Evolutionary conservation across 2,797 vertebrate species (phyloP).

Genomic region (Pseudomugil gertrudae): DNA sequence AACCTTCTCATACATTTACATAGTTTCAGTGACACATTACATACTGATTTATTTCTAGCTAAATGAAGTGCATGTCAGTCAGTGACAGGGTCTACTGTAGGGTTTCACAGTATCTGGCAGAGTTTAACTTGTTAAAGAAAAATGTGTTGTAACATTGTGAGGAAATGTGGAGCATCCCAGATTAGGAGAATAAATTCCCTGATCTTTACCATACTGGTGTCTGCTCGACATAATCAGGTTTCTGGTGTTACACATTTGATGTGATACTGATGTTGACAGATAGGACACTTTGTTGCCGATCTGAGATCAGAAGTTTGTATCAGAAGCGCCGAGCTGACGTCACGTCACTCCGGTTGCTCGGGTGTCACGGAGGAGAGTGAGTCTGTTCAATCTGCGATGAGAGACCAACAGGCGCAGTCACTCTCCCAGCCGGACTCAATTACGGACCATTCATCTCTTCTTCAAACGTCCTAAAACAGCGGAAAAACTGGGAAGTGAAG

Average conservation of each 20-base stretch:
- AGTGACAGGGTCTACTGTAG: background rate
- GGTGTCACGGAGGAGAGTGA: constrained; percentile 78
- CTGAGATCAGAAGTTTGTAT: constrained; percentile 49
- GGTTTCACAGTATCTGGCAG: background rate
- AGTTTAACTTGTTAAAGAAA: too few species aligned
- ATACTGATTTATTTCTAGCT: background rate
- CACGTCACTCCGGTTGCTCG: constrained; percentile 81
- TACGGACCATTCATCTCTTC: constrained; percentile 41
- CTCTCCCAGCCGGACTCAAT: constrained; percentile 51
- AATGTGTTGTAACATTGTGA: too few species aligned
- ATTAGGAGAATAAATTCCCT: too few species aligned
- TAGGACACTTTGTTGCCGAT: background rate
- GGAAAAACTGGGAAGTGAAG: constrained; percentile 44
- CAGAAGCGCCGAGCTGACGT: constrained; percentile 83
- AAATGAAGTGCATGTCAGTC: background rate
- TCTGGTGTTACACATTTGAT: too few species aligned
- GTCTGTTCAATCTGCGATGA: constrained; percentile 81
- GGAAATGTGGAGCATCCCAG: too few species aligned
- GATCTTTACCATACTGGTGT: too few species aligned
- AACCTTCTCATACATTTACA: too few species aligned
- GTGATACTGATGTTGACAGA: background rate
- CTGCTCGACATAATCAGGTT: background rate
- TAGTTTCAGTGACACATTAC: too few species aligned
- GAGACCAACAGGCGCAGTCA: constrained; percentile 71
- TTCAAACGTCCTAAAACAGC: constrained; percentile 31